Evolutionary conservation across 2,888 invertebrate species (phyloP).

Genomic region (Hirtodrosophila confusa): DNA sequence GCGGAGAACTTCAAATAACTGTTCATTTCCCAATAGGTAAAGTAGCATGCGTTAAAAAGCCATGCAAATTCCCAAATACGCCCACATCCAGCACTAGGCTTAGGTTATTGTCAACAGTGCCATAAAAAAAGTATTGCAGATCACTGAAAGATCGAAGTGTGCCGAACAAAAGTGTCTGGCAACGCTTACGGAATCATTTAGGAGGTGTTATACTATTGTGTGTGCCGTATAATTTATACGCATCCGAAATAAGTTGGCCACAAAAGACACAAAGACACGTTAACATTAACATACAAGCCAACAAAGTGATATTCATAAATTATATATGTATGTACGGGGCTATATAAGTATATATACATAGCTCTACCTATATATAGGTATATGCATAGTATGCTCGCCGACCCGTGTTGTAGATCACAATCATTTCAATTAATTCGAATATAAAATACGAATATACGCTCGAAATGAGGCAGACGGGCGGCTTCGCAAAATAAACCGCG

Average conservation of each 20-base stretch:
- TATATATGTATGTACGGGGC: slow-evolving; percentile 38
- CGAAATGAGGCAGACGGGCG: slow-evolving; percentile 52
- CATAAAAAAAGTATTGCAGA: slow-evolving; percentile 35
- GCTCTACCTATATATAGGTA: slow-evolving; percentile 17
- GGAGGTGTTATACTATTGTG: slow-evolving; percentile 72
- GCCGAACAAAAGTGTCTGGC: slow-evolving; percentile 25
- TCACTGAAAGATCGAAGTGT: slow-evolving; percentile 19
- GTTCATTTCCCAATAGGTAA: slow-evolving; percentile 29
- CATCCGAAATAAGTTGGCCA: slow-evolving; percentile 46
- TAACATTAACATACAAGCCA: slow-evolving; percentile 47
- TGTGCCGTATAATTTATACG: slow-evolving; percentile 63
- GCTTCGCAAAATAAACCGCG: slow-evolving; percentile 70
- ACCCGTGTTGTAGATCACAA: slow-evolving; percentile 76
- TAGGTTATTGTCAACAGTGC: slow-evolving; percentile 27
- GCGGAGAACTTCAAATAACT: slow-evolving; percentile 33
- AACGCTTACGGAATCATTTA: slow-evolving; percentile 62
- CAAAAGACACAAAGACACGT: slow-evolving; percentile 64
- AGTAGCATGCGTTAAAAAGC: slow-evolving; percentile 29
- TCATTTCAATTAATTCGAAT: slow-evolving; percentile 78
- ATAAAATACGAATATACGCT: slow-evolving; percentile 67
- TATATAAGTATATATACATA: slow-evolving; percentile 18
- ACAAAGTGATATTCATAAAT: slow-evolving; percentile 66
- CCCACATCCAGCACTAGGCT: slow-evolving; percentile 38
- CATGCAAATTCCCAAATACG: slow-evolving; percentile 53
- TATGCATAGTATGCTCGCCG: slow-evolving; percentile 32